Evolutionary conservation across 2,113 vertebrate genomes (phyloP).

Genomic region (Atherinomorus stipes): DNA sequence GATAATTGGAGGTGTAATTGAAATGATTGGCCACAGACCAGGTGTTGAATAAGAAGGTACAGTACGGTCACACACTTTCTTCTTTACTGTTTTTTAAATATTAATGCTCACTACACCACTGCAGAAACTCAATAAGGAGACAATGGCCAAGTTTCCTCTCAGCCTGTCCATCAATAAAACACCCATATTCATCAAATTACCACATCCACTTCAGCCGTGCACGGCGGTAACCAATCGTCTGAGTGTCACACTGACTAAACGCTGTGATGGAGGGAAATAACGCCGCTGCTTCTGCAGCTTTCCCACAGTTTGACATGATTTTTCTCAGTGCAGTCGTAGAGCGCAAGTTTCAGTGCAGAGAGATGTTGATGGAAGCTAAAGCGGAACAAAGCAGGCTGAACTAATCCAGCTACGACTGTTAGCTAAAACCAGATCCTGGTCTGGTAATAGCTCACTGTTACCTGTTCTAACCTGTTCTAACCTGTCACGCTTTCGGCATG

Average conservation of each 20-base stretch:
- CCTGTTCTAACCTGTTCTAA: no score
- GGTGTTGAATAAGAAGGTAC: background rate
- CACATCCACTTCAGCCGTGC: slow-evolving; percentile 11
- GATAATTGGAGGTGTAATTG: background rate
- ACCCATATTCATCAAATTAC: slow-evolving; percentile 62
- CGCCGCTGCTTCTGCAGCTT: background rate
- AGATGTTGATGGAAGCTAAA: slow-evolving; percentile 32
- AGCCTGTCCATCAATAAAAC: slow-evolving; percentile 55
- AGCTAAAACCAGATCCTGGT: background rate
- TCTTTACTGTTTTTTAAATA: slow-evolving; percentile 51
- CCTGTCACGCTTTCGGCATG: background rate
- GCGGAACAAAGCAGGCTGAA: slow-evolving; percentile 24
- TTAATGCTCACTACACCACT: slow-evolving; percentile 45
- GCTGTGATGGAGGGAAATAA: background rate
- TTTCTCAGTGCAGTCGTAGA: background rate
- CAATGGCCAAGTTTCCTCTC: slow-evolving; percentile 45
- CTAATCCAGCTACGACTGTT: no score
- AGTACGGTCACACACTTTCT: slow-evolving; percentile 3
- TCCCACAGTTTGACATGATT: slow-evolving; percentile 15
- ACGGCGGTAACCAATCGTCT: background rate
- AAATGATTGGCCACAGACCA: background rate
- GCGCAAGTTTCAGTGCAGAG: background rate
- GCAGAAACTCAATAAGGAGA: slow-evolving; percentile 57
- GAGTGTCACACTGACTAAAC: slow-evolving; percentile 16
- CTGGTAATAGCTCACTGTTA: slow-evolving; percentile 57